Evolutionary conservation across 2,797 vertebrate genomes (phyloP).

Genomic region (Microcaecilia unicolor): DNA sequence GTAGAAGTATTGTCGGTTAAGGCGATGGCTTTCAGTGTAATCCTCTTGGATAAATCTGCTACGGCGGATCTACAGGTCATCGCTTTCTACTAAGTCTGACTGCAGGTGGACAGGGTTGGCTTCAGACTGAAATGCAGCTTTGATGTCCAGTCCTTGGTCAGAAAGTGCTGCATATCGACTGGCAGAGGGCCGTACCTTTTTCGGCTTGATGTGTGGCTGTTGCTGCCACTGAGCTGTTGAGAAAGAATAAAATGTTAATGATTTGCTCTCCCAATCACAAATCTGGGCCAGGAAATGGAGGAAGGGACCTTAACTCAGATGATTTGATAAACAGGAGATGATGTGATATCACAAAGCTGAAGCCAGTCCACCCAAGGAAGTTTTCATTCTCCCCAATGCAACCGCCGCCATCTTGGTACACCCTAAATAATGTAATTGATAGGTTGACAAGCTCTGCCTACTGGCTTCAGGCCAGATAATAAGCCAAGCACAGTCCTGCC

Average conservation of each 20-base stretch:
- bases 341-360: no score
- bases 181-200: constrained; percentile 87
- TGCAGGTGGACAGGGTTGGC: constrained; percentile 74
- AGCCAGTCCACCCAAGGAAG: no score
- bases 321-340: no score
- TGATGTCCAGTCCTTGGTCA: constrained; percentile 93
- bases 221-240: constrained; percentile 90
- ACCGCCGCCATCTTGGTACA: no score
- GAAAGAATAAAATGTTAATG: background rate
- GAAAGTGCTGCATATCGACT: constrained; percentile 94
- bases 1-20: constrained; percentile 44
- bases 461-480: no score
- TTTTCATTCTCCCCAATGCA: no score
- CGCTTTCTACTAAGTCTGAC: constrained; percentile 83
- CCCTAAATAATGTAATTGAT: no score
- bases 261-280: no score
- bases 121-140: constrained; percentile 93
- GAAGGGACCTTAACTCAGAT: no score
- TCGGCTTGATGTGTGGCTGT: constrained; percentile 76
- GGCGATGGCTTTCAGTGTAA: constrained; percentile 42
- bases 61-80: constrained; percentile 73
- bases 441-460: no score
- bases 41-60: constrained; percentile 13
- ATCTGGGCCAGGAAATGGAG: no score
- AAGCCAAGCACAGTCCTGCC: no score